Base-by-base conservation (phyloP, 2,888 invertebrate species). In the Harpalus rubripes region DNA sequence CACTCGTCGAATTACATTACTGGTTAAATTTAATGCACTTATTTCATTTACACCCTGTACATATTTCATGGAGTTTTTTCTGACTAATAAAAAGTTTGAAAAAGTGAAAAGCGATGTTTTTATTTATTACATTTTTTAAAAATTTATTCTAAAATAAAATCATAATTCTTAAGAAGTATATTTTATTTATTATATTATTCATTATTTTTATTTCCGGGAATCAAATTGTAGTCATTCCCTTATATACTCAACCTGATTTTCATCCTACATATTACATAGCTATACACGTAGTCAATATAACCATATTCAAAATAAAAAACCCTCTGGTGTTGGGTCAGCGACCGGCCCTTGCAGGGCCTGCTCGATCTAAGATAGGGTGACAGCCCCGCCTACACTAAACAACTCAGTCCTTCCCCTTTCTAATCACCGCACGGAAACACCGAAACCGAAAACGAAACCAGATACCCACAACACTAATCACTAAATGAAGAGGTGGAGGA, bases 341-440 rank as follows among this genome's bases (percentile, higher is more conserved):
- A 41, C 4, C 44, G 72, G 44, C 41, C 72, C n/a, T 44, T 18
- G 72, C 41, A 74, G 72, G 72, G 72, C 72, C 41, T 44, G 72
- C 44, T 52, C 72, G 72, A 74, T 74, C 72, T 16, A 41, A 74
- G 72, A 74, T 74, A 74, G 72, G 72, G 72, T 74, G 72, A 74
- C 72, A 74, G 18, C 16, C 41, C 18, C 72, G 72, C 72, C 72
- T 44, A 63, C 63, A 63, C 63, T 8, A 10, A 18, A 22, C 68
- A 18, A 44, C 44, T 44, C 7, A 68, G 68, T 68, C 7, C 72
- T 44, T 44, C 41, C 72, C 72, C 18, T 15, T 74, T 74, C 72
- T 74, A 74, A 74, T 74, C 72, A 41, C 16, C 44, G 44, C 15
- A 74, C 72, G 44, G 15, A 74, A 74, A 52, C 44, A 32, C 16